phyloP scores from a whole-genome alignment of 1,140 invertebrate genomes.

The Temnothorax nylanderi region DNA sequence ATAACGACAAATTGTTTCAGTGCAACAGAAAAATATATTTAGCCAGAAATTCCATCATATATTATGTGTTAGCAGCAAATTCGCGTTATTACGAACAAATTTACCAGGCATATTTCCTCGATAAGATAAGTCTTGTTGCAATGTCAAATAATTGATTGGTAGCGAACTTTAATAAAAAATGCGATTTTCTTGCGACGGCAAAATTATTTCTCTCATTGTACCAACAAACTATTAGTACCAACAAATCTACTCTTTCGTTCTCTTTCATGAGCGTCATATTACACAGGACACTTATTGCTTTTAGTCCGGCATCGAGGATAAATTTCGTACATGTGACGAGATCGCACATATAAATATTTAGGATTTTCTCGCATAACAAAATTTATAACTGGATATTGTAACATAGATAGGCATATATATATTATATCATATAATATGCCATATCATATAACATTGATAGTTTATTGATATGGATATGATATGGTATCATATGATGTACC shows the following conservation, averaged over 20 bases:
- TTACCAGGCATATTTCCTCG: background rate
- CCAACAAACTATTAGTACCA: background rate
- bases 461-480: too few relatives aligned
- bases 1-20: background rate
- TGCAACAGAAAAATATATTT: background rate
- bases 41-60: background rate
- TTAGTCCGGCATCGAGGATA: slow-evolving; percentile 24
- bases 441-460: too few relatives aligned
- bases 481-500: too few relatives aligned
- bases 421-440: slow-evolving; percentile 7
- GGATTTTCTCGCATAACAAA: slow-evolving; percentile 58
- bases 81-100: background rate
- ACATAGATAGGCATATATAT: slow-evolving; percentile 46
- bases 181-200: background rate
- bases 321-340: slow-evolving; percentile 72
- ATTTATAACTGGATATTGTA: slow-evolving; percentile 67
- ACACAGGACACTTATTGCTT: slow-evolving; percentile 27
- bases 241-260: background rate
- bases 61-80: background rate
- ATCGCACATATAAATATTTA: slow-evolving; percentile 74
- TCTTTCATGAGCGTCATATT: background rate
- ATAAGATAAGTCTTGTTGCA: background rate
- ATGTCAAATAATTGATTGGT: background rate
- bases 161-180: background rate
- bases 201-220: slow-evolving; percentile 8